A percentile compares a stretch with the other conserved stretches of the same genome.
Conservation (phyloP, 1,140 invertebrate species). For the Pararge aegeria region DNA sequence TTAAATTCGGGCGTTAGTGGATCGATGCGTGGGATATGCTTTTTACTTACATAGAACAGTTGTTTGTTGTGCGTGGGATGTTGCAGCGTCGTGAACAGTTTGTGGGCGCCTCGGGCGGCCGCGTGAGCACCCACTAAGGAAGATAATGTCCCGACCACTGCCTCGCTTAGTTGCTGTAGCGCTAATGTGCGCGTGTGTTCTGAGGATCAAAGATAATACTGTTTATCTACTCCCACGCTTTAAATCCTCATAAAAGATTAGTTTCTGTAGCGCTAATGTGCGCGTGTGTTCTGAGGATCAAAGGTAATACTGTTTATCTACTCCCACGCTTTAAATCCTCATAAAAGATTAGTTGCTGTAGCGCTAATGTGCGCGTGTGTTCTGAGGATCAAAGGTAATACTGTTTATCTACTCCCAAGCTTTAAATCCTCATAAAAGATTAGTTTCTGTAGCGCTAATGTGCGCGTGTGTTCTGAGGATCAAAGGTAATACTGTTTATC, state of each 20-base stretch:
- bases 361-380: constrained; percentile 83
- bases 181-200: constrained; percentile 83
- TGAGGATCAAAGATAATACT: constrained; percentile 18
- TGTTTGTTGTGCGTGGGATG: constrained; percentile 94
- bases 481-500: neutral
- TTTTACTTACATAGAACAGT: constrained; percentile 92
- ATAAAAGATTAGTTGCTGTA: constrained; percentile 84
- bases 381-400: constrained; percentile 40
- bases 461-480: constrained; percentile 79
- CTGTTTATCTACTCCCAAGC: too few species aligned
- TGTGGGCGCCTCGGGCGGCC: constrained; percentile 89
- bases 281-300: constrained; percentile 78
- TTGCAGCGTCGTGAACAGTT: constrained; percentile 93
- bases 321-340: constrained; percentile 73
- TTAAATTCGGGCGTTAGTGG: too few species aligned
- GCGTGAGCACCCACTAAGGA: constrained; percentile 93
- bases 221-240: too few species aligned
- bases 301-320: neutral
- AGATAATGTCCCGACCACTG: constrained; percentile 89
- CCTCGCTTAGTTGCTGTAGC: constrained; percentile 84
- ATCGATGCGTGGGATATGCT: too few species aligned
- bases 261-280: constrained; percentile 82
- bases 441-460: constrained; percentile 84
- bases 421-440: constrained; percentile 79
- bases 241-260: constrained; percentile 82